Conservation (phyloP, 2,888 invertebrate species). For the Cerastis rubricosa region DNA sequence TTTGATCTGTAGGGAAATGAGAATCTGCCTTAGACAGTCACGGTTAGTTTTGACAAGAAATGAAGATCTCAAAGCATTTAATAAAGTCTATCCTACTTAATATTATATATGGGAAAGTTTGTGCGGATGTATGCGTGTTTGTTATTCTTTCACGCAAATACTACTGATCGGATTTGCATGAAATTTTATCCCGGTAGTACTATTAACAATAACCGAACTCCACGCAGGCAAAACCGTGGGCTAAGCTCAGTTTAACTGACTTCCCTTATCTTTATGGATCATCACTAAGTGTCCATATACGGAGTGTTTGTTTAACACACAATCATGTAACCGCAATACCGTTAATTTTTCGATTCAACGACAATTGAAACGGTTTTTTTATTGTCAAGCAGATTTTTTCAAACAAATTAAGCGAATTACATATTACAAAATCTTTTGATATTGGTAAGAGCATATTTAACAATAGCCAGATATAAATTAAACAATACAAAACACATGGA, state of each 20-base stretch:
- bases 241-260: not conserved
- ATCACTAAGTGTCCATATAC: not conserved
- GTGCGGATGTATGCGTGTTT: too few relatives aligned
- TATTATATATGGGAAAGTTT: too few relatives aligned
- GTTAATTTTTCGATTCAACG: not conserved
- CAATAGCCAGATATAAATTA: not conserved
- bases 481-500: not conserved
- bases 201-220: too few relatives aligned
- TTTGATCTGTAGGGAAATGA: constrained; percentile 29
- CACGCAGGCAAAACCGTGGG: too few relatives aligned
- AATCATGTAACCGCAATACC: not conserved
- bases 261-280: too few relatives aligned
- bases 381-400: not conserved
- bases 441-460: not conserved
- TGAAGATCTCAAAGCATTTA: constrained; percentile 10
- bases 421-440: not conserved
- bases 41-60: constrained; percentile 2
- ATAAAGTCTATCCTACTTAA: not conserved
- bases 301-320: not conserved
- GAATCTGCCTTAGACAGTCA: constrained; percentile 1
- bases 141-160: too few relatives aligned
- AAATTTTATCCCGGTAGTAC: too few relatives aligned
- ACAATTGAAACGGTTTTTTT: not conserved
- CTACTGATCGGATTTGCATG: too few relatives aligned
- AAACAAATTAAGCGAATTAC: not conserved